phyloP scores from a whole-genome alignment of 1,140 invertebrate species.

The Pteromalus puparum region DNA sequence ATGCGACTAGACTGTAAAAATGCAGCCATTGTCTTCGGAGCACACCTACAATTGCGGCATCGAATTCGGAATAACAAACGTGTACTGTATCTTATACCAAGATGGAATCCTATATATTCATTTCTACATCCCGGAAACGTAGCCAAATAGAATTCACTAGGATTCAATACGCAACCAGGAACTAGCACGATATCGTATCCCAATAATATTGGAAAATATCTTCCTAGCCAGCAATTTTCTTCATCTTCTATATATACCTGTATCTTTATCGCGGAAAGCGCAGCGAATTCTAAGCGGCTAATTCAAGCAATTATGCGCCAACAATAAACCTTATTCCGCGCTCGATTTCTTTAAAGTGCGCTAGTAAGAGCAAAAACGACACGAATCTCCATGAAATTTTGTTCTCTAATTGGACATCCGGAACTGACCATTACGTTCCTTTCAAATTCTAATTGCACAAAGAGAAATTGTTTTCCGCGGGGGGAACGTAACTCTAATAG shows the following conservation, averaged over 20 bases:
- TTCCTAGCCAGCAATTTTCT: no score
- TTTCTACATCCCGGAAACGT: no score
- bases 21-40: no score
- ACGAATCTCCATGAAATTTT: slow-evolving; percentile 41
- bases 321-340: slow-evolving; percentile 34
- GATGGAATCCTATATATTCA: no score
- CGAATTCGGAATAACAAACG: no score
- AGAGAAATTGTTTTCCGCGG: slow-evolving; percentile 45
- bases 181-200: no score
- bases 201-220: no score
- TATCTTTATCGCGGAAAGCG: neutral
- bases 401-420: slow-evolving; percentile 40
- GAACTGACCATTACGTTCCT: slow-evolving; percentile 45
- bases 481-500: slow-evolving; percentile 31
- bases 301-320: slow-evolving; percentile 6
- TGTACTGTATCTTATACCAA: no score
- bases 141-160: no score
- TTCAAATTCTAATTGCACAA: slow-evolving; percentile 49
- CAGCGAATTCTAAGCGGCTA: neutral
- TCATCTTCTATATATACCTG: neutral
- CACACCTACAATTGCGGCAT: no score
- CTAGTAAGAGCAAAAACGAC: slow-evolving; percentile 18
- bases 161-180: no score
- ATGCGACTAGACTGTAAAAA: no score
- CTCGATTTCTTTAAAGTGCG: slow-evolving; percentile 12